phyloP scores from a whole-genome alignment of 2,888 invertebrate species.

The Drosophila rellima region DNA sequence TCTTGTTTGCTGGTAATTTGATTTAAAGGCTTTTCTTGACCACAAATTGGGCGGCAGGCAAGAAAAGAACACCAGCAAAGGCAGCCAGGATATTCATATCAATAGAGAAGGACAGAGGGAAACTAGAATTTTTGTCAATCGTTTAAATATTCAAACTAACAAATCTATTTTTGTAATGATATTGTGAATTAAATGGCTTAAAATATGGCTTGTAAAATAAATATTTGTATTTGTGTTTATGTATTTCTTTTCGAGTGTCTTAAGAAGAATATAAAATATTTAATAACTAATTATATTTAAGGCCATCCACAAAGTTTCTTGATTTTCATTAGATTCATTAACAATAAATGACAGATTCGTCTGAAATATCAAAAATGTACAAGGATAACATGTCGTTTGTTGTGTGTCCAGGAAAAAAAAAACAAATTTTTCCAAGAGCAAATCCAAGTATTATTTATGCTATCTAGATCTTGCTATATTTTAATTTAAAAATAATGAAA shows the following conservation, averaged over 20 bases:
- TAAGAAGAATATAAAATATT: too few species aligned
- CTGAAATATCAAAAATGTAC: too few species aligned
- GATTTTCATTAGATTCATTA: too few species aligned
- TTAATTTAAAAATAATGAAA: not conserved
- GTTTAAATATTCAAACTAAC: constrained; percentile 14
- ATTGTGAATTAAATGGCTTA: not conserved
- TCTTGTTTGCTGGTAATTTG: constrained; percentile 71
- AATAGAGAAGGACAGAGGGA: not conserved
- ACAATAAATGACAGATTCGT: too few species aligned
- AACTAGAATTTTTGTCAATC: not conserved
- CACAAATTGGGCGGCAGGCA: constrained; percentile 22
- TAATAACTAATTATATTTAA: too few species aligned
- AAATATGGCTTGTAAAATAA: not conserved
- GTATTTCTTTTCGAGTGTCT: too few species aligned
- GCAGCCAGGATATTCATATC: constrained; percentile 1
- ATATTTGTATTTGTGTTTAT: too few species aligned
- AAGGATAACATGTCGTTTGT: too few species aligned
- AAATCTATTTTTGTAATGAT: not conserved
- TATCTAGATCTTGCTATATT: not conserved
- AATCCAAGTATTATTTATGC: too few species aligned
- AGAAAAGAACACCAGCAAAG: constrained; percentile 3
- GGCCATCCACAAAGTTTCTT: too few species aligned
- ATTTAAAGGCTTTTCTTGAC: constrained; percentile 65
- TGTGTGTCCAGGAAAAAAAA: too few species aligned
- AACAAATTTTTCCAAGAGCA: too few species aligned